These are phyloP conservation scores for Micromesistius poutassou DNA, from an alignment of 2,797 vertebrate genomes.

Conservation along the genomic window DNA sequence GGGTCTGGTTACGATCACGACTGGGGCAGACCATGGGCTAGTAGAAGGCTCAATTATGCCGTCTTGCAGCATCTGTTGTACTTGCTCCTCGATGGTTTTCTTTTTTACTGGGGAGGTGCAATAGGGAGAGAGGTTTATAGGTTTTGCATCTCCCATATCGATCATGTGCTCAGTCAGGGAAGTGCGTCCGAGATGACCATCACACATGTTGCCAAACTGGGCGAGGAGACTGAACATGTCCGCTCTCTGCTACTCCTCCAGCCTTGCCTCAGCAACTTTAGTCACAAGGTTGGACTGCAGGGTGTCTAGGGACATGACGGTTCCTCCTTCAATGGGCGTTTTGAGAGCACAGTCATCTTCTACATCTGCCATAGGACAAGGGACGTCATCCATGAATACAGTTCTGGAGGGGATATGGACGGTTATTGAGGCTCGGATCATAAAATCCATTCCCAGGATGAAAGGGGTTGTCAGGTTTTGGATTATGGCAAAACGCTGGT, in stretches of 20 bases:
- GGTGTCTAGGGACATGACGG: neutral
- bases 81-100: slow-evolving; percentile 18
- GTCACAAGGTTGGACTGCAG: neutral
- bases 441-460: slow-evolving; percentile 40
- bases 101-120: slow-evolving; percentile 23
- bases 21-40: slow-evolving; percentile 10
- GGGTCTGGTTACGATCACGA: slow-evolving; percentile 25
- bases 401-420: slow-evolving; percentile 33
- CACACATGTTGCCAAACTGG: slow-evolving; percentile 7
- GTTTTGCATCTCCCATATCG: slow-evolving; percentile 10
- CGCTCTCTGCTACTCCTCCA: neutral
- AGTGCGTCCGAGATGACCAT: slow-evolving; percentile 11
- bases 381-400: slow-evolving; percentile 10
- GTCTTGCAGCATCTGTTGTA: slow-evolving; percentile 17
- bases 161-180: slow-evolving; percentile 16
- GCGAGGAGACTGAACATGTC: neutral
- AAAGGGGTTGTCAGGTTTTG: neutral
- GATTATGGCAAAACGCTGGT: slow-evolving; percentile 24
- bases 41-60: slow-evolving; percentile 24
- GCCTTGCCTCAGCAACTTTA: neutral
- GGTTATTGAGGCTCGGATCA: slow-evolving; percentile 22
- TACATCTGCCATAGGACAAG: neutral
- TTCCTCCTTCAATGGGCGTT: neutral
- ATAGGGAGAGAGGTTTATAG: slow-evolving; percentile 20
- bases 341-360: neutral